Percentiles rank a stretch among this genome's conserved stretches.
phyloP scores from a whole-genome alignment of 2,797 vertebrate species.

The Sciurus carolinensis region DNA sequence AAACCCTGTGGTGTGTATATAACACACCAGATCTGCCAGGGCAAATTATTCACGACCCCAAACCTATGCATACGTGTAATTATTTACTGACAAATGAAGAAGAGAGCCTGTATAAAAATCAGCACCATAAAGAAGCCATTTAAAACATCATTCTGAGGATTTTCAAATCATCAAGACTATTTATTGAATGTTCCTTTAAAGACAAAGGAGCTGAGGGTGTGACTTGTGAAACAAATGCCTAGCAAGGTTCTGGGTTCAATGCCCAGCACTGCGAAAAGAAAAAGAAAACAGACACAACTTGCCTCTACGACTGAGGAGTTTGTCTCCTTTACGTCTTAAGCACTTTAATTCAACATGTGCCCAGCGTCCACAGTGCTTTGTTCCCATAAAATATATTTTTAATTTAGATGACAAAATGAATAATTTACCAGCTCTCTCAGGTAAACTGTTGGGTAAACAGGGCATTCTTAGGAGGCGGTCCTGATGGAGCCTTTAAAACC shows the following conservation, averaged over 20 bases:
- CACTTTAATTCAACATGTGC: not conserved
- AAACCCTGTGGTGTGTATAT: not conserved
- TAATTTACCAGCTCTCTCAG: not conserved
- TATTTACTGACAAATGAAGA: not conserved
- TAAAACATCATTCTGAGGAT: not conserved
- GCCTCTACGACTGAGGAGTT: not conserved
- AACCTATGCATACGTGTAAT: not conserved
- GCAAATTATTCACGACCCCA: not conserved
- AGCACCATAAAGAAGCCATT: not conserved
- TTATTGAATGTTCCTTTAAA: not conserved
- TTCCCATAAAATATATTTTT: constrained; percentile 25
- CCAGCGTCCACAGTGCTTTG: not conserved
- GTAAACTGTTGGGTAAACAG: not conserved
- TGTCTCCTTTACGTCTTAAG: not conserved
- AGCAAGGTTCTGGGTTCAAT: not conserved
- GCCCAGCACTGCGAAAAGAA: too few species aligned
- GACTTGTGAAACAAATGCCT: too few species aligned
- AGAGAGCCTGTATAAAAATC: not conserved
- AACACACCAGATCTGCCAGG: not conserved
- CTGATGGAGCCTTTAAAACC: not conserved
- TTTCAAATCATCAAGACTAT: not conserved
- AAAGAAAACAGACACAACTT: too few species aligned
- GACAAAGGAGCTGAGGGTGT: not conserved
- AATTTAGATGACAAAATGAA: constrained; percentile 42
- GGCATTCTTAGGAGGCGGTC: not conserved